Base-by-base conservation (phyloP, 2,888 invertebrate genomes). In the Agapetus fuscipes region DNA sequence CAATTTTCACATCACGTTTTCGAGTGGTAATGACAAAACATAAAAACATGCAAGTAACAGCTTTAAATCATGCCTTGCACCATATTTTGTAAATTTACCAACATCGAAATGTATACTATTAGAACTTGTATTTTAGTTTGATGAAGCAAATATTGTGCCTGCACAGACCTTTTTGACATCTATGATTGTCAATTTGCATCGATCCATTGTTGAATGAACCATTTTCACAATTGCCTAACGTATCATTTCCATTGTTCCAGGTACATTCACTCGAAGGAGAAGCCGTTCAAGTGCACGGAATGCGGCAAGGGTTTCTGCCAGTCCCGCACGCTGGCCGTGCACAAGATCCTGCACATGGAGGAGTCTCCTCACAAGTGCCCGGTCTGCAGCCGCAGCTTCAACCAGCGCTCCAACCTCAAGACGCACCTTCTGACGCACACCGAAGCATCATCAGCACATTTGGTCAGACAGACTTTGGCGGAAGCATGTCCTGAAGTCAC, bases 221-320 rank as follows among this genome's bases (percentile, higher is more conserved):
- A 24, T 24, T 24, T 24, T 6, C 6, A 24, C 10, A 5, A 24
- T 24, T 24, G 24, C 6, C n/a, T n/a, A n/a, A n/a, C n/a, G n/a
- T n/a, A n/a, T n/a, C n/a, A n/a, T n/a, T n/a, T n/a, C n/a, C n/a
- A n/a, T n/a, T n/a, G n/a, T n/a, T n/a, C n/a, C 72, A 91, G 91
- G 59, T 97, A 95, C 67, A 97, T 96, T 50, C 97, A 97, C 67
- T 91, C 91, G 50, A 96, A 96, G 59, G 94, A 96, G 64, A 97
- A 97, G 61, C 97, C 97, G 0, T 97, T 96, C 69, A 96, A 94
- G 58, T 98, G 97, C 62, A 78, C 76, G 3, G 88, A 94, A 53
- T 97, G 97, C 61, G 94, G 94, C 30, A 97, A 97, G 66, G 97
- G 97, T 3, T 97, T 98, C 66, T 98, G 97, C 60, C 97, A 97